These are phyloP conservation scores for Drosophila eohydei DNA, from an alignment of 2,888 invertebrate species.

Conservation along the genomic window DNA sequence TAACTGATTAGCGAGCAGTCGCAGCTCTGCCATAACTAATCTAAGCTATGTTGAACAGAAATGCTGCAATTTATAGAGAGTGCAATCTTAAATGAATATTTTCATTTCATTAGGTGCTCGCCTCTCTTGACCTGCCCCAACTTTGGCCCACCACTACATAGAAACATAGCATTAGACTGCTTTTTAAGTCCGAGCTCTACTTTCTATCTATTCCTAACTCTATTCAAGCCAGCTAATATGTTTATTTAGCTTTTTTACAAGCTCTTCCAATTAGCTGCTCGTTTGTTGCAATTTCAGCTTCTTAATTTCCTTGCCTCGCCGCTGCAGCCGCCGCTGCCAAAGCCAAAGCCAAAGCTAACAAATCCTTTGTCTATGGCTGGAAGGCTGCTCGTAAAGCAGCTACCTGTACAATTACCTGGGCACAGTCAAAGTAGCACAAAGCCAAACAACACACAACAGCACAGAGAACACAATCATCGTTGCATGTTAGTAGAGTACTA, in stretches of 20 bases:
- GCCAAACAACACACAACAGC: slow-evolving; percentile 14
- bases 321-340: slow-evolving; percentile 27
- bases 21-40: background rate
- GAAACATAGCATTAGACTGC: background rate
- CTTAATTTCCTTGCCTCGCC: slow-evolving; percentile 40
- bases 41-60: background rate
- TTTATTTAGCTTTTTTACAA: slow-evolving; percentile 23
- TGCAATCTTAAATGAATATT: background rate
- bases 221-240: slow-evolving; percentile 58
- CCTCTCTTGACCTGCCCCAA: background rate
- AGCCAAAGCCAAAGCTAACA: slow-evolving; percentile 41
- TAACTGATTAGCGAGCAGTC: too few species aligned
- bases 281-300: slow-evolving; percentile 45
- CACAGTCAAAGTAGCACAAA: slow-evolving; percentile 49
- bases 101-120: background rate
- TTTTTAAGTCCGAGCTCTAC: background rate
- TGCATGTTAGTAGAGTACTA: slow-evolving; percentile 67
- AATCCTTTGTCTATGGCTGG: slow-evolving; percentile 50
- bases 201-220: slow-evolving; percentile 18
- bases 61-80: background rate
- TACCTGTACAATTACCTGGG: slow-evolving; percentile 32
- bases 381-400: slow-evolving; percentile 37
- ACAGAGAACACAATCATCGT: slow-evolving; percentile 34
- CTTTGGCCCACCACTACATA: background rate
- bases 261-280: slow-evolving; percentile 68